phyloP scores from a whole-genome alignment of 2,797 vertebrate genomes.

The Hirundo rustica region DNA sequence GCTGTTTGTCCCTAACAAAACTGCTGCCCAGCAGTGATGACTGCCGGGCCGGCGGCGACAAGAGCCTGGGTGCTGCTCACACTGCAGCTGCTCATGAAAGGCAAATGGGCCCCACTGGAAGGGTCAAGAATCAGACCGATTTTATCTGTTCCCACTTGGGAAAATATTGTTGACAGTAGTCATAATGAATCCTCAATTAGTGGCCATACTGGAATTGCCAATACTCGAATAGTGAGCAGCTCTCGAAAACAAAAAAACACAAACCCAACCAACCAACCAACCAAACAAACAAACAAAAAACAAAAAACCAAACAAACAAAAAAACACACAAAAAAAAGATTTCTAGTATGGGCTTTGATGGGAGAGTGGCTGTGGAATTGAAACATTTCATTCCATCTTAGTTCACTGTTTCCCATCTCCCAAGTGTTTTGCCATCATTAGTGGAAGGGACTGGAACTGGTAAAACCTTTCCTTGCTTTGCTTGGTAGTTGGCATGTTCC shows the following conservation, averaged over 20 bases:
- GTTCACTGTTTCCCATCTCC: rapidly evolving
- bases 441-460: not conserved
- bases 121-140: not conserved
- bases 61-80: rapidly evolving
- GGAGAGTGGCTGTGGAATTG: not conserved
- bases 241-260: not conserved
- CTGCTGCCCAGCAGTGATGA: rapidly evolving
- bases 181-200: not conserved
- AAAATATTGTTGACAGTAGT: not conserved
- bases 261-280: no score
- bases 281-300: not conserved
- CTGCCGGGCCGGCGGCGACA: rapidly evolving
- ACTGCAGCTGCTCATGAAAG: not conserved
- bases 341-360: not conserved
- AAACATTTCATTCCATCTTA: not conserved
- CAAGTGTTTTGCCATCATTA: not conserved
- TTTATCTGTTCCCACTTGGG: not conserved
- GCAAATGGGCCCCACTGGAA: not conserved
- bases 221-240: not conserved
- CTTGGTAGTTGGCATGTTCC: not conserved
- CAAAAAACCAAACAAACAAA: no score
- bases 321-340: not conserved
- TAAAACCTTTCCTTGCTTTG: not conserved
- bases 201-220: not conserved
- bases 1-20: rapidly evolving